Evolutionary conservation across 2,113 vertebrate species (phyloP).

Genomic region (Thalassoma bifasciatum): DNA sequence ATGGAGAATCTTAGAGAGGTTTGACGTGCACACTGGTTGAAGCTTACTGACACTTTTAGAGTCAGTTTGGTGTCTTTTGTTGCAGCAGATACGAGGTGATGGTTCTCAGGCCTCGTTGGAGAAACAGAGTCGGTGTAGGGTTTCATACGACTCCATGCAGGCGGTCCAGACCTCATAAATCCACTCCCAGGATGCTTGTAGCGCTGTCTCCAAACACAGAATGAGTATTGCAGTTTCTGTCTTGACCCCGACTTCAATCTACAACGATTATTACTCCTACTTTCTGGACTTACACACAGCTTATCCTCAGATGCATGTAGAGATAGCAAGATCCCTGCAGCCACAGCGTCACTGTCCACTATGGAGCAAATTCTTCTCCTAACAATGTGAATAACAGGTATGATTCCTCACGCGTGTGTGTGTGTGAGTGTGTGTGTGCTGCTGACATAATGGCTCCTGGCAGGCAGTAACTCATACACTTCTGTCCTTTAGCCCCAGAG

Average conservation of each 20-base stretch:
- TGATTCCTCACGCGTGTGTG: conserved; percentile 30
- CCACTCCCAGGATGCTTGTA: conserved; percentile 61
- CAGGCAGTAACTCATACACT: conserved; percentile 58
- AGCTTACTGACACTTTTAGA: conserved; percentile 14
- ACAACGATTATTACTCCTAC: conserved; percentile 11
- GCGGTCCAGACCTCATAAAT: conserved; percentile 71
- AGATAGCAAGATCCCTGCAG: conserved; percentile 13
- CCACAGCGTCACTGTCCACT: conserved; percentile 33
- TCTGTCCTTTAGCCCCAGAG: conserved; percentile 54
- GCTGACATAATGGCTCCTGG: conserved; percentile 65
- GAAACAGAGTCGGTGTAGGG: conserved; percentile 54
- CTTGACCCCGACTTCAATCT: neutral
- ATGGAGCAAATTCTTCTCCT: conserved; percentile 51
- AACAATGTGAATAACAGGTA: conserved; percentile 69
- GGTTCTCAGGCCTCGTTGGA: conserved; percentile 32
- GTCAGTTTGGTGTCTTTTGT: conserved; percentile 12
- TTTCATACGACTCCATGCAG: conserved; percentile 67
- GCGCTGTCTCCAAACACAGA: conserved; percentile 46
- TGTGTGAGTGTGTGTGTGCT: conserved; percentile 26
- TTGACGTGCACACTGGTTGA: too few relatives aligned
- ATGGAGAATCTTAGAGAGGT: too few relatives aligned
- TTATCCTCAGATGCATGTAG: conserved; percentile 8
- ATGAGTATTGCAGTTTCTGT: conserved; percentile 30
- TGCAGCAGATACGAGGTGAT: conserved; percentile 12
- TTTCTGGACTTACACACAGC: conserved; percentile 5